Base-by-base conservation (phyloP, 2,888 invertebrate genomes). In the Drosophila ezoana region DNA sequence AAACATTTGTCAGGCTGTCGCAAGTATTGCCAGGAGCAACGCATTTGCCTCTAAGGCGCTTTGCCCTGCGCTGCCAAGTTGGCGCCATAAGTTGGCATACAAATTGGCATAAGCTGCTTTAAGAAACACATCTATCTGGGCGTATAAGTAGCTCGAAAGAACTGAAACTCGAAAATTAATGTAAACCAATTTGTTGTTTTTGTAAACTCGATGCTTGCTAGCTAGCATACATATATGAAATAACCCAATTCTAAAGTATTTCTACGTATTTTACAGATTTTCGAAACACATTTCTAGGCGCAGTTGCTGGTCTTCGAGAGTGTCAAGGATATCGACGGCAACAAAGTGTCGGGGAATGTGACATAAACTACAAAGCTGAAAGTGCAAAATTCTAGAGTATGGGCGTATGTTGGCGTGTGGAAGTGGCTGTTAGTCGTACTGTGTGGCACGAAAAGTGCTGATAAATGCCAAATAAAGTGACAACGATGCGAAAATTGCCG, bases 201-300 rank as follows among this genome's bases (percentile, higher is more conserved):
- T 41, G 16, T n/a, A 40, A 52, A 18, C 40, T 32, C 16, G 40
- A 20, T 11, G 11, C 44, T 41, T 40, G 53, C 33, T 51, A 63
- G 44, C 37, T 51, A 54, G 44, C 10, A 28, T 47, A 49, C 10
- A 28, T 47, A 49, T 28, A 28, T 28, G 28, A 60, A 53, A 51
- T 51, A 56, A 38, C 11, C 37, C 43, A 51, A 56, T 52, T 35
- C 49, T 9, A 8, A 41, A 40, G 38, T 43, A 48, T 48, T 20
- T 44, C 35, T 48, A 14, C 54, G 62, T 32, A 60, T 51, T 58
- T 89, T 85, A 9, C 89, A 89, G 89, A 79, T 89, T 76, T 87
- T 89, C 60, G 89, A 89, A 79, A 89, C 89, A 76, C 89, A 89
- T 89, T 89, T 89, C 80, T 89, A 90, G 68, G 61, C 61, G 40